These are phyloP conservation scores for Pardosa pseudoannulata DNA, from an alignment of 2,888 invertebrate species.

Conservation along the genomic window DNA sequence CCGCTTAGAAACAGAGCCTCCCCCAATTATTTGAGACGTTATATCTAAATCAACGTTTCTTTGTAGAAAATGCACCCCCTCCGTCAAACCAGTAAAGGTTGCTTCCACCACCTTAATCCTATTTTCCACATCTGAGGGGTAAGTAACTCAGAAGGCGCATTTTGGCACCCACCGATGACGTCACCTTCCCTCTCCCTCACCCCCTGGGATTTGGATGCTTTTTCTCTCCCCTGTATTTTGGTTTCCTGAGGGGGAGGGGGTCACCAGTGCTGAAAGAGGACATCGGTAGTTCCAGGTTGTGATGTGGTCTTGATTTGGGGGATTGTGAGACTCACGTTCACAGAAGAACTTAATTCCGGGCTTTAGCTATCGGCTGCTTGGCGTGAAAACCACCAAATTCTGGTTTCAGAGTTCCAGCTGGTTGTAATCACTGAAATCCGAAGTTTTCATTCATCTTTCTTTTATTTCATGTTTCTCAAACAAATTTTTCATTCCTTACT, in stretches of 20 bases:
- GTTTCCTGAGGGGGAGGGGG: not conserved
- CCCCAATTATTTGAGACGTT: too few relatives aligned
- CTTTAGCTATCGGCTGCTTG: too few relatives aligned
- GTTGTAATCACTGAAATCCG: too few relatives aligned
- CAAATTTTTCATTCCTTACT: too few relatives aligned
- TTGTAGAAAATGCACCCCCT: not conserved
- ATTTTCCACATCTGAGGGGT: constrained; percentile 37
- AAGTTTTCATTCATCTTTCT: too few relatives aligned
- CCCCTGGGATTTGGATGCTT: constrained; percentile 15
- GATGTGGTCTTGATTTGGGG: constrained; percentile 21
- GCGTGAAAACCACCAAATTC: too few relatives aligned
- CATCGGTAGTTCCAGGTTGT: constrained; percentile 17
- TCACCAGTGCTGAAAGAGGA: constrained; percentile 19
- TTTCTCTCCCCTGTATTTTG: constrained; percentile 4
- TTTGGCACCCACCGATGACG: constrained; percentile 25
- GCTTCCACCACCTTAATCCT: constrained; percentile 45
- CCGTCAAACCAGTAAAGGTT: not conserved
- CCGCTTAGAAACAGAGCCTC: too few relatives aligned
- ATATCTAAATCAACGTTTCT: too few relatives aligned
- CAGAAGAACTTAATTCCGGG: too few relatives aligned
- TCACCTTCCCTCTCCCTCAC: constrained; percentile 27
- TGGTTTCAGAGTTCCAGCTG: too few relatives aligned
- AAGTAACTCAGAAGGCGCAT: constrained; percentile 28
- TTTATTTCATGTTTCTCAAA: too few relatives aligned
- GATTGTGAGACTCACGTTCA: not conserved